Evolutionary conservation across 2,888 invertebrate species (phyloP).

Genomic region (Neoscelio sp.): DNA sequence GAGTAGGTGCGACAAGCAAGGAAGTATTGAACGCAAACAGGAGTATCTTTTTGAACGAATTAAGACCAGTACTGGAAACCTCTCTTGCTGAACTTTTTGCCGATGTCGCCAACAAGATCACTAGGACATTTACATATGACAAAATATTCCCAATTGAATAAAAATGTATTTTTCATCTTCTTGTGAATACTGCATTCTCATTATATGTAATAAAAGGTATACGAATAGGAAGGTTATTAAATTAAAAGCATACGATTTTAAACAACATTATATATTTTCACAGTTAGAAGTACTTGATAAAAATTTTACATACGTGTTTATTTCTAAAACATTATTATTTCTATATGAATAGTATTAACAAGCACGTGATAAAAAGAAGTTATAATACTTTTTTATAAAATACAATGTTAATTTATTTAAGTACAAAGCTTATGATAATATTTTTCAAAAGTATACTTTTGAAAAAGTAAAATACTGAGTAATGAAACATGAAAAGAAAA

Average conservation of each 20-base stretch:
- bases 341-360: too few species aligned
- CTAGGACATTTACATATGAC: slow-evolving; percentile 87
- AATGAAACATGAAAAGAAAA: too few species aligned
- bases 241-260: too few species aligned
- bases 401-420: too few species aligned
- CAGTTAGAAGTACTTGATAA: neutral
- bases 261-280: too few species aligned
- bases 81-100: slow-evolving; percentile 87
- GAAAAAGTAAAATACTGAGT: neutral
- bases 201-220: neutral
- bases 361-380: too few species aligned
- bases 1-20: slow-evolving; percentile 87
- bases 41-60: slow-evolving; percentile 87
- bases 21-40: slow-evolving; percentile 88
- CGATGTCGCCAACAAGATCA: slow-evolving; percentile 88
- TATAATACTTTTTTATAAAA: too few species aligned
- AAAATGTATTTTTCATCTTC: slow-evolving; percentile 17
- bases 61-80: slow-evolving; percentile 87
- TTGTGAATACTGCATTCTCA: slow-evolving; percentile 30
- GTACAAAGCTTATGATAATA: too few species aligned
- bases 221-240: neutral
- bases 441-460: neutral
- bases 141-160: slow-evolving; percentile 86
- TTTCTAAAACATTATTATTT: too few species aligned
- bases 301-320: too few species aligned